Evolutionary conservation across 1,140 invertebrate species (phyloP), one percentile per base, ranked within the genome.

Genomic region (Lasaia peninsularis): DNA sequence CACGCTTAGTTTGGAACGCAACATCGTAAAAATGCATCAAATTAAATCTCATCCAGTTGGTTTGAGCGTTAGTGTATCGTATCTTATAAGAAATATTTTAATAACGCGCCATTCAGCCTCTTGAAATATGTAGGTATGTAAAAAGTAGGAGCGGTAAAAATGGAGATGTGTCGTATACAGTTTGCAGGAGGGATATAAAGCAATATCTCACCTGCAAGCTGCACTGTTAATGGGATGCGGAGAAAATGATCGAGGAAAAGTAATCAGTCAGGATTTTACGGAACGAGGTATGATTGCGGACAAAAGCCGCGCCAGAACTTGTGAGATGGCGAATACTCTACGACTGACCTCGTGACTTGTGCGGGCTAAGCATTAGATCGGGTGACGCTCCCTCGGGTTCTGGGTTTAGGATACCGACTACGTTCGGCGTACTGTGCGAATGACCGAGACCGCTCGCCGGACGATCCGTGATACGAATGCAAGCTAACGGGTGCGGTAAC

Each of bases 321-420:
- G 80, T 86, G 84, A 87, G 81, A 87, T 87, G 84, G 84, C 84
- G 69, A 77, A 77, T 87, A 81, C 74, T 82, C 78, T 82, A 82
- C 80, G 80, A 85, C 80, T 85, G 79, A 85, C 78, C 81, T 85
- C 79, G 76, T 74, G 71, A 69, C 68, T 71, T 60, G 81, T 71
- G 76, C 76, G 74, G 78, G 65, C 61, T 58, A 62, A 73, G 76
- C 73, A 69, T 52, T 58, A 62, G 69, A 71, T 72, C 64, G 62
- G 66, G 68, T 37, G 72, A 75, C 78, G 76, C 71, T 66, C 75
- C 76, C 75, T 79, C 77, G 69, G 76, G 78, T 70, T 73, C 63
- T 69, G 68, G 72, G 71, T 72, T 57, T 51, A 61, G 70, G 75
- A 73, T 65, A 76, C 70, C 65, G 70, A 79, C 69, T 62, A 75